A percentile compares a stretch with the other conserved stretches of the same genome.
Evolutionary conservation across 2,888 invertebrate genomes (phyloP).

Genomic region (Rutpela maculata): DNA sequence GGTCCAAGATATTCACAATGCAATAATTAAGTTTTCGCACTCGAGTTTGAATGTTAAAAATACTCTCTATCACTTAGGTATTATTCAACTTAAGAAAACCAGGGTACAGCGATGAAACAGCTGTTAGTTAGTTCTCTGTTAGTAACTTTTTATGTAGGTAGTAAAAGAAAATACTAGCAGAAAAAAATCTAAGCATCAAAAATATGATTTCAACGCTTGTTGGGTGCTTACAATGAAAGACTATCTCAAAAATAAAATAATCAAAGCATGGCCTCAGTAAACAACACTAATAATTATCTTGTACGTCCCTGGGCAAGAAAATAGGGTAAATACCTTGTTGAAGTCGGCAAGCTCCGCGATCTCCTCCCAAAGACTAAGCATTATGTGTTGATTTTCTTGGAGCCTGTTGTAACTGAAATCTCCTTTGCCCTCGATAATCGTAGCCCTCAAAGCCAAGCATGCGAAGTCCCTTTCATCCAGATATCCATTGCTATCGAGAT

Average conservation of each 20-base stretch:
- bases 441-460: conserved; percentile 87
- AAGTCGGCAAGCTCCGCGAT: conserved; percentile 90
- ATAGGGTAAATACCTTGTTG: conserved; percentile 80
- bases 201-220: too few relatives aligned
- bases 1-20: conserved; percentile 16
- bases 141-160: too few relatives aligned
- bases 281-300: background rate
- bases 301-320: background rate
- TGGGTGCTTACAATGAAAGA: background rate
- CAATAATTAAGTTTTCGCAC: background rate
- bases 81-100: background rate
- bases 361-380: conserved; percentile 90
- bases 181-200: too few relatives aligned
- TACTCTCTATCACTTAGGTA: background rate
- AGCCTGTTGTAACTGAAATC: conserved; percentile 84
- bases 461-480: conserved; percentile 89
- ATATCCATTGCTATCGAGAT: conserved; percentile 90
- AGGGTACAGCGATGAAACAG: too few relatives aligned
- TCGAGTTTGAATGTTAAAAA: background rate
- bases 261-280: background rate
- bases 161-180: too few relatives aligned
- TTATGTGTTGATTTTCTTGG: conserved; percentile 88
- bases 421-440: conserved; percentile 89
- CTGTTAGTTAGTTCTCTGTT: too few relatives aligned
- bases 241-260: background rate